phyloP scores from a whole-genome alignment of 2,113 vertebrate genomes.

The Eublepharis macularius region DNA sequence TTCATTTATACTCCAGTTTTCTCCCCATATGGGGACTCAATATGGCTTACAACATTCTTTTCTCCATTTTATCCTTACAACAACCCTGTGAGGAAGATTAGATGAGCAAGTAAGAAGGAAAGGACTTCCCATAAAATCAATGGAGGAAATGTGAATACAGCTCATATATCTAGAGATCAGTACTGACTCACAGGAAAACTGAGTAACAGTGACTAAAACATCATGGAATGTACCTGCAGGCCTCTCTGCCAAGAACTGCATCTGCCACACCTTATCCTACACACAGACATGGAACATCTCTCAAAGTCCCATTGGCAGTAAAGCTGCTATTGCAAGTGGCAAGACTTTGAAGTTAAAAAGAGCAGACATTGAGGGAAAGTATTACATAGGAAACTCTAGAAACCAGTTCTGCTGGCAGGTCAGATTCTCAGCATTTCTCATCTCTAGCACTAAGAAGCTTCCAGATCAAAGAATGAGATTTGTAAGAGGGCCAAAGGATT shows the following conservation, averaged over 20 bases:
- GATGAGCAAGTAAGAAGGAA: neutral
- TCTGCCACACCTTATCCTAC: slow-evolving; percentile 6
- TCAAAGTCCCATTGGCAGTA: neutral
- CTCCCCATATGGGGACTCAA: no score
- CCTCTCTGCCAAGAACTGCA: slow-evolving; percentile 42
- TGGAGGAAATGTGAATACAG: neutral
- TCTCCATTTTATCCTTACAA: no score
- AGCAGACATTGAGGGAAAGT: slow-evolving; percentile 40
- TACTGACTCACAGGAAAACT: neutral
- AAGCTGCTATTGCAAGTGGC: slow-evolving; percentile 46
- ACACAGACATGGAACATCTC: neutral
- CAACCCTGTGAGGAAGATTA: neutral
- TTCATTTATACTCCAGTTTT: no score
- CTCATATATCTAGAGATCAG: neutral
- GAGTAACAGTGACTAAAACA: neutral
- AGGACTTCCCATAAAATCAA: neutral
- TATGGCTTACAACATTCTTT: no score
- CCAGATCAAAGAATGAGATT: neutral
- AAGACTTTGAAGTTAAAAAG: slow-evolving; percentile 54
- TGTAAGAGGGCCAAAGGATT: neutral
- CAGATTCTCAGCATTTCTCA: slow-evolving; percentile 65
- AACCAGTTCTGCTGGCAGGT: slow-evolving; percentile 49
- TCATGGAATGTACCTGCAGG: slow-evolving; percentile 49
- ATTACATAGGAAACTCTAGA: slow-evolving; percentile 58
- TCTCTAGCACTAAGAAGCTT: neutral